phyloP scores from a whole-genome alignment of 2,797 vertebrate genomes.

The Lacerta viridis region DNA sequence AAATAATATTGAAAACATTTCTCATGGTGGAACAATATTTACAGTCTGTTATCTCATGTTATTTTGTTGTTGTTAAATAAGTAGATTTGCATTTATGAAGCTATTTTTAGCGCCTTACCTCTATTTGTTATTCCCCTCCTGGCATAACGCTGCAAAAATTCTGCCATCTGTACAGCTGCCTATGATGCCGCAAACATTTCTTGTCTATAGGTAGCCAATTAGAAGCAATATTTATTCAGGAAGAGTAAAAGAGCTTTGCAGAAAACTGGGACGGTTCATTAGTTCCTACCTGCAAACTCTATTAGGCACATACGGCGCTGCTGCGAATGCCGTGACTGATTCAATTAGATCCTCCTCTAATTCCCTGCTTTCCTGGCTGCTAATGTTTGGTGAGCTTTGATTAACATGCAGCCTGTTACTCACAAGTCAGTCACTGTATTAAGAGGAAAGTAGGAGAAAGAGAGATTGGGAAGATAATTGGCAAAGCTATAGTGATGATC shows the following conservation, averaged over 20 bases:
- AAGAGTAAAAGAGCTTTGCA: slow-evolving; percentile 19
- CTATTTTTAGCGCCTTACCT: not conserved
- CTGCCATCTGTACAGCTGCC: slow-evolving; percentile 4
- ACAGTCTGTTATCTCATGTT: slow-evolving; percentile 30
- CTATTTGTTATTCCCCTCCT: not conserved
- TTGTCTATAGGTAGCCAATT: slow-evolving; percentile 28
- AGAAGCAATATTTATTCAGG: slow-evolving; percentile 53
- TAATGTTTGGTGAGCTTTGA: not conserved
- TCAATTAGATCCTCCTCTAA: slow-evolving; percentile 17
- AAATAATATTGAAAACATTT: slow-evolving; percentile 42
- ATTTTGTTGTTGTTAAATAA: slow-evolving; percentile 5
- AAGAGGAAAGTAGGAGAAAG: not conserved
- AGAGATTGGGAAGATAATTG: not conserved
- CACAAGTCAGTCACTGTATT: not conserved
- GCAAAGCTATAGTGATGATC: not conserved
- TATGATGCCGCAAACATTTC: slow-evolving; percentile 34
- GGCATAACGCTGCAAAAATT: not conserved
- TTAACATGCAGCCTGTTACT: slow-evolving; percentile 22
- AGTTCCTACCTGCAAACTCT: slow-evolving; percentile 44
- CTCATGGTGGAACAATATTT: slow-evolving; percentile 25
- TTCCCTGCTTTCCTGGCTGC: slow-evolving; percentile 21
- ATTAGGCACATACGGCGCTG: not conserved
- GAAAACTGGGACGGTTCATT: slow-evolving; percentile 8
- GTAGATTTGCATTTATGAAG: slow-evolving; percentile 46
- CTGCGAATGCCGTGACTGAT: slow-evolving; percentile 4